Percentiles rank a stretch among this genome's conserved stretches.
These are phyloP conservation scores for Eutrigla gurnardus DNA, from an alignment of 2,797 vertebrate genomes.

Conservation along the genomic window DNA sequence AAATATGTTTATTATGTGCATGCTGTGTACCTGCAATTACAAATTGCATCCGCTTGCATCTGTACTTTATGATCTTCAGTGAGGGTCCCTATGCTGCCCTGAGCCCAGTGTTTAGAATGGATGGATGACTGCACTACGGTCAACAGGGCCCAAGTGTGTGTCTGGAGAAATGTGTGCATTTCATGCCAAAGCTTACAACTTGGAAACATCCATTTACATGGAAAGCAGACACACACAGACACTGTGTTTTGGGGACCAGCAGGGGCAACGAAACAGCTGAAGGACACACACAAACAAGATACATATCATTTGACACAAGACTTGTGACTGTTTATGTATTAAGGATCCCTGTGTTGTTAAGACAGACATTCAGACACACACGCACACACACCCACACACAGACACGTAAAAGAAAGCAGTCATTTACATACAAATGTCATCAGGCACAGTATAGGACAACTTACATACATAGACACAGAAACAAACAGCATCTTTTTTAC, in stretches of 20 bases:
- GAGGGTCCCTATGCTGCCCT: conserved; percentile 8
- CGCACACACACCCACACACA: conserved; percentile 1
- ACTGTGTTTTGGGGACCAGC: not conserved
- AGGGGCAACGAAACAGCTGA: not conserved
- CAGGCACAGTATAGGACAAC: not conserved
- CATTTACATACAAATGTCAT: conserved; percentile 12
- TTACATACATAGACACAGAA: conserved; percentile 38
- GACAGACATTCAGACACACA: conserved; percentile 3
- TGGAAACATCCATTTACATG: conserved; percentile 14
- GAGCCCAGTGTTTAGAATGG: conserved; percentile 16
- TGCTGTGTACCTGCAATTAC: not conserved
- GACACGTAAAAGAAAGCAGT: not conserved
- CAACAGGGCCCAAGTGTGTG: conserved; percentile 4
- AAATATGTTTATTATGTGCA: conserved; percentile 21
- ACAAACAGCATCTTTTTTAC: conserved; percentile 16
- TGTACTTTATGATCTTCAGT: conserved; percentile 17
- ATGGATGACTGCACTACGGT: conserved; percentile 14
- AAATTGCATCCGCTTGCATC: conserved; percentile 14
- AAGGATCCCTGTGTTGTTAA: not conserved
- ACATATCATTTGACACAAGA: conserved; percentile 4
- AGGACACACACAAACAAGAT: conserved; percentile 17
- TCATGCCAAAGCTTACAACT: conserved; percentile 16
- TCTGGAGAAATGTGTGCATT: conserved; percentile 15
- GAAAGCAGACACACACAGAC: conserved; percentile 8
- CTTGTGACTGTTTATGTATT: not conserved